Conservation (phyloP, 1,140 invertebrate species). For the Paraescarpia echinospica region DNA sequence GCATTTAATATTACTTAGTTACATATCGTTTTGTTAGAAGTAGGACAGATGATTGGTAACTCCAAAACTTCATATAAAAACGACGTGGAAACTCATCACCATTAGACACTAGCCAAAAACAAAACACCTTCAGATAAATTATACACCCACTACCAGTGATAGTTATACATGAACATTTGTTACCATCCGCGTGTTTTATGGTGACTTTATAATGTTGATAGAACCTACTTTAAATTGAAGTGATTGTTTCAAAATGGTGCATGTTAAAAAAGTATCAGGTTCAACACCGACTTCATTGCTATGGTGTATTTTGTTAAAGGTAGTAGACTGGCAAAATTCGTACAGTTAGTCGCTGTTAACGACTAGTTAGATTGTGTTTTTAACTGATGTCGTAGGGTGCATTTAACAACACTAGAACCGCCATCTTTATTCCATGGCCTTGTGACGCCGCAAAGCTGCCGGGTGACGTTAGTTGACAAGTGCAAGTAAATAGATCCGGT, state of each 20-base stretch:
- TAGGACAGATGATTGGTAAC: background rate
- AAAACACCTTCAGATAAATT: background rate
- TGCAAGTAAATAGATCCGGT: background rate
- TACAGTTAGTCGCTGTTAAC: background rate
- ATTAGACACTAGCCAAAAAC: background rate
- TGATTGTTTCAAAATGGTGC: background rate
- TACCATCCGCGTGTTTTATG: background rate
- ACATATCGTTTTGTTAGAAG: background rate
- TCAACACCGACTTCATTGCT: background rate
- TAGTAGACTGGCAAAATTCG: background rate
- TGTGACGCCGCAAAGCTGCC: no score
- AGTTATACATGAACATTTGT: no score
- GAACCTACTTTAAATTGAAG: background rate
- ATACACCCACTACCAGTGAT: background rate
- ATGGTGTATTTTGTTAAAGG: background rate
- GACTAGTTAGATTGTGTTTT: background rate
- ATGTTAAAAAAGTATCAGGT: background rate
- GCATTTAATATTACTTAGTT: background rate
- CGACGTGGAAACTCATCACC: no score
- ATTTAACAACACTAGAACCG: background rate
- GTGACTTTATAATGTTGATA: background rate
- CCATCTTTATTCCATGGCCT: background rate
- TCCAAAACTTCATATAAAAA: no score
- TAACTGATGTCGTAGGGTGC: background rate
- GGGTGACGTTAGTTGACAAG: background rate